Percentiles rank a stretch among this genome's conserved stretches.
These are phyloP conservation scores for Dicerorhinus sumatrensis DNA, from an alignment of 2,113 vertebrate genomes.

Conservation along the genomic window DNA sequence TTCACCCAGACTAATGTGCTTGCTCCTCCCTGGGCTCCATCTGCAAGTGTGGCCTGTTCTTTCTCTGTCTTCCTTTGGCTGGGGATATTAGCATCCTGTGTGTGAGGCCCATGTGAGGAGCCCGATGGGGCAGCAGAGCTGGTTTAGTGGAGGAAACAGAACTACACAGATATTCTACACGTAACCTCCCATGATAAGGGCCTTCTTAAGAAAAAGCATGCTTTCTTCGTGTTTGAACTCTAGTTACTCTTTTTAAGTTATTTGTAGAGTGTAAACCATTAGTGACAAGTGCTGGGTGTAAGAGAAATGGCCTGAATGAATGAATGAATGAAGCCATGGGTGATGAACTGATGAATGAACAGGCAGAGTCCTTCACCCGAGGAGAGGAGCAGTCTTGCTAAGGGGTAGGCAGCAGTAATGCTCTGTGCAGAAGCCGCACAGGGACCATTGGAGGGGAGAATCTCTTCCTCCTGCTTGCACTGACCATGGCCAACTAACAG, in stretches of 20 bases:
- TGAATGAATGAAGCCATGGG: not conserved
- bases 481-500: not conserved
- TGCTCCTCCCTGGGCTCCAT: not conserved
- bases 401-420: accelerated
- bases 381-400: not conserved
- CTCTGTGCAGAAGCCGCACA: not conserved
- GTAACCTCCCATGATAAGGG: not conserved
- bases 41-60: not conserved
- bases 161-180: not conserved
- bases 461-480: not conserved
- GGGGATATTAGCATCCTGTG: not conserved
- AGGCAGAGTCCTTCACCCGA: not conserved
- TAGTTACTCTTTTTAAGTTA: not conserved
- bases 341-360: not conserved
- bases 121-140: not conserved
- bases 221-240: not conserved
- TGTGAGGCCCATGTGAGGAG: not conserved
- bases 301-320: not conserved
- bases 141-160: not conserved
- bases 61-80: not conserved
- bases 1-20: not conserved
- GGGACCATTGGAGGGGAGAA: not conserved
- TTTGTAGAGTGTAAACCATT: not conserved
- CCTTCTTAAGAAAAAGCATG: not conserved
- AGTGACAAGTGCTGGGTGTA: not conserved